Base-by-base conservation (phyloP, 1,140 invertebrate genomes). In the Drosophila saltans region DNA sequence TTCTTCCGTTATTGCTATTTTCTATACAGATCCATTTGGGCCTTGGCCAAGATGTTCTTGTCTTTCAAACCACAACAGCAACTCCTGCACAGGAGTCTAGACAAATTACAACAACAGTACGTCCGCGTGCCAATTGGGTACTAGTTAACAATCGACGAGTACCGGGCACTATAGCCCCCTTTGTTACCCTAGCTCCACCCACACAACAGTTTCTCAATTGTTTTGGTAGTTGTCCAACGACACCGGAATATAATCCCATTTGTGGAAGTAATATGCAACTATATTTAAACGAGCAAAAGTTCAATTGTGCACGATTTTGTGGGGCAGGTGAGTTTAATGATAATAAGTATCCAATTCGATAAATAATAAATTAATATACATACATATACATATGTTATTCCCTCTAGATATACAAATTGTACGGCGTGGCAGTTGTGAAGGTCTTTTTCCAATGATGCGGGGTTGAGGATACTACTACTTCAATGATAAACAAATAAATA, bases 171-270 rank as follows among this genome's bases (percentile, higher is more conserved):
- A 67, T 91, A 30, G 71, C 78, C 4, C 80, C 91, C 0, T 91
- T 91, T 66, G 63, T 76, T 5, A 58, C 66, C 2, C 72, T 55
- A 2, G 73, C 91, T 52, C 80, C 91, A 1, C 65, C 85, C 11
- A 81, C 80, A 1, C 86, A 79, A 26, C 28, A 67, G 48, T 93
- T 81, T 41, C 65, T 82, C 0, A 52, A 83, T 9, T 94, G 94
- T 74, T 84, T 94, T 3, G 81, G 66, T 2, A 65, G 64, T 0
- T 95, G 94, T 71, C 92, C 93, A 57, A 92, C 93, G 0, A 95
- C 95, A 1, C 74, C 92, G 0, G 93, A 96, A 73, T 96, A 95
- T 75, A 94, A 94, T 90, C 96, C 96, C 33, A 94, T 97, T 3
- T 97, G 96, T 81, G 96, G 95, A 3, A 92, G 93, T 1, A 94